phyloP scores from a whole-genome alignment of 2,888 invertebrate species.

The Aphrophora alni region DNA sequence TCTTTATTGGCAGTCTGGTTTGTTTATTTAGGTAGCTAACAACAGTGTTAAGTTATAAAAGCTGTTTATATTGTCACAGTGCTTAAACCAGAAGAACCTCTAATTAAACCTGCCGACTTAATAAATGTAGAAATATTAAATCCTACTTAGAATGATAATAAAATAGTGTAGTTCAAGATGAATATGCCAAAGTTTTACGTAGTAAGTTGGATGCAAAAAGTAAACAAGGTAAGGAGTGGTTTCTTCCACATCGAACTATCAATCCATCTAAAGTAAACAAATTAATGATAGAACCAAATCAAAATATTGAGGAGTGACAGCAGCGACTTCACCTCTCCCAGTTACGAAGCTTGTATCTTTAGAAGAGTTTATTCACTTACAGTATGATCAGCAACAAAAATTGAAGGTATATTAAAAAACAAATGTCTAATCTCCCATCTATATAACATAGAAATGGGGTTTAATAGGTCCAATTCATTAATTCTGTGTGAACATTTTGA shows the following conservation, averaged over 20 bases:
- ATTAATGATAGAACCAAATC: slow-evolving; percentile 58
- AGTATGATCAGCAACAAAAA: slow-evolving; percentile 60
- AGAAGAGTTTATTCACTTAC: slow-evolving; percentile 65
- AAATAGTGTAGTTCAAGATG: slow-evolving; percentile 53
- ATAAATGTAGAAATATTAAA: slow-evolving; percentile 7
- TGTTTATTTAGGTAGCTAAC: no score
- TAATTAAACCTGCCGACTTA: slow-evolving; percentile 58
- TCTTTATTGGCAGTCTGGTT: no score
- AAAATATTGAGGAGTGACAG: slow-evolving; percentile 67
- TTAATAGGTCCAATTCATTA: no score
- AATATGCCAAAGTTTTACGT: slow-evolving; percentile 64
- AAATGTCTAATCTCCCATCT: no score
- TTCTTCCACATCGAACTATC: slow-evolving; percentile 65
- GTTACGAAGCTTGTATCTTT: slow-evolving; percentile 62
- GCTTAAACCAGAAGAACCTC: slow-evolving; percentile 57
- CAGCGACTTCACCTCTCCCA: slow-evolving; percentile 67
- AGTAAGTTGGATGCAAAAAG: slow-evolving; percentile 59
- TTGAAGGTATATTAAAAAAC: slow-evolving; percentile 55
- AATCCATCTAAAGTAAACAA: slow-evolving; percentile 61
- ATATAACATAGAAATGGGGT: no score
- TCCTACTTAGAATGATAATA: neutral
- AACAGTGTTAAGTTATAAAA: no score
- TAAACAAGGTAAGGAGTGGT: slow-evolving; percentile 53
- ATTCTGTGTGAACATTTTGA: no score
- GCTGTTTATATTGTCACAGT: no score